phyloP scores from a whole-genome alignment of 1,140 invertebrate species.

The Euborellia annulipes region DNA sequence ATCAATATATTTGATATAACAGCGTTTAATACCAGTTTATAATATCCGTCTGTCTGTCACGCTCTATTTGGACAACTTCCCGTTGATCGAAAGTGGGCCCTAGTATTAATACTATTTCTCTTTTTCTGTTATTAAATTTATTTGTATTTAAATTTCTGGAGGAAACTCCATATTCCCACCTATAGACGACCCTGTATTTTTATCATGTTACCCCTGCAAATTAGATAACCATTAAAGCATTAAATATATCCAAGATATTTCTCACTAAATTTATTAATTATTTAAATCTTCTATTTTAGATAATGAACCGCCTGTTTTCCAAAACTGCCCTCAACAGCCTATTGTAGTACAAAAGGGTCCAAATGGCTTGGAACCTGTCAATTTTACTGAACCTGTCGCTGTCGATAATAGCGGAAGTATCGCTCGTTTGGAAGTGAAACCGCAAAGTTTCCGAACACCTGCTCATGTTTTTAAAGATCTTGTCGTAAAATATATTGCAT shows the following conservation, averaged over 20 bases:
- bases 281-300: slow-evolving; percentile 35
- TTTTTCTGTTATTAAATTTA: too few relatives aligned
- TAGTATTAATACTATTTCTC: too few relatives aligned
- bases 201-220: too few relatives aligned
- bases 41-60: too few relatives aligned
- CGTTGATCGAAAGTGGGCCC: too few relatives aligned
- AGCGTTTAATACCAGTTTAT: too few relatives aligned
- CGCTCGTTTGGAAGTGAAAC: slow-evolving; percentile 78
- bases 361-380: slow-evolving; percentile 71
- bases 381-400: slow-evolving; percentile 83
- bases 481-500: slow-evolving; percentile 87
- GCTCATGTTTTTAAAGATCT: slow-evolving; percentile 78
- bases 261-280: not conserved
- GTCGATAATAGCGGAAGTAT: slow-evolving; percentile 89
- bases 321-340: slow-evolving; percentile 86
- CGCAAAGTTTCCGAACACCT: slow-evolving; percentile 78
- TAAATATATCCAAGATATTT: not conserved
- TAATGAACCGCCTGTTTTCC: slow-evolving; percentile 89
- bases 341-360: slow-evolving; percentile 75
- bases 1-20: too few relatives aligned
- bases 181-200: too few relatives aligned
- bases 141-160: too few relatives aligned
- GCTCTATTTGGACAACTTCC: too few relatives aligned
- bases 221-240: too few relatives aligned
- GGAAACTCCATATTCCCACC: too few relatives aligned